Percentiles rank a stretch among this genome's conserved stretches.
Conservation (phyloP, 2,888 invertebrate genomes). For the Gari tellinella region DNA sequence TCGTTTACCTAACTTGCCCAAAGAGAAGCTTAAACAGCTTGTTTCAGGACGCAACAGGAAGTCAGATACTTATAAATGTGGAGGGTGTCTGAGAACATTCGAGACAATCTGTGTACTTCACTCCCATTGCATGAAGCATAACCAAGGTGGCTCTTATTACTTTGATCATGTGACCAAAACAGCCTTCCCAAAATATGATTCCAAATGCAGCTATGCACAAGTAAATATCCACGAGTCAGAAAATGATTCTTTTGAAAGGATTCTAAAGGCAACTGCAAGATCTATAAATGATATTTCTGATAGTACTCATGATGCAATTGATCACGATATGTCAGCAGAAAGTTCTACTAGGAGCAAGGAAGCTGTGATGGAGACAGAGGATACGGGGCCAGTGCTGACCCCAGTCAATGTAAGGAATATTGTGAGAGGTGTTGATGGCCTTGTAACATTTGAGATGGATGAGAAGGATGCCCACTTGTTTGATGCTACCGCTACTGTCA, state of each 20-base stretch:
- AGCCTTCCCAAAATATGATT: slow-evolving; percentile 41
- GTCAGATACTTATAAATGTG: slow-evolving; percentile 20
- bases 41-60: background rate
- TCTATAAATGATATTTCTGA: background rate
- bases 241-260: background rate
- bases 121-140: slow-evolving; percentile 35
- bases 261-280: slow-evolving; percentile 1
- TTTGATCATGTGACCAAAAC: slow-evolving; percentile 48
- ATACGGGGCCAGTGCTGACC: background rate
- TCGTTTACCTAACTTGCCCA: too few species aligned
- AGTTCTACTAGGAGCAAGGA: background rate
- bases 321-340: background rate
- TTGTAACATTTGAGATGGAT: slow-evolving; percentile 40
- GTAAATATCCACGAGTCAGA: background rate
- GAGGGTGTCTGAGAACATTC: slow-evolving; percentile 35
- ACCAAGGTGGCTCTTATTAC: slow-evolving; percentile 40
- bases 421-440: slow-evolving; percentile 15
- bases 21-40: slow-evolving; percentile 8
- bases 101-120: slow-evolving; percentile 39
- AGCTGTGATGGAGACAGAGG: background rate
- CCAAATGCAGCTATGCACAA: slow-evolving; percentile 34
- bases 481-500: slow-evolving; percentile 20
- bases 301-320: background rate
- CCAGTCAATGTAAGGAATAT: slow-evolving; percentile 25
- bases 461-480: slow-evolving; percentile 30